These are phyloP conservation scores for Pomacea maculata DNA, from an alignment of 1,140 invertebrate genomes.

Conservation along the genomic window DNA sequence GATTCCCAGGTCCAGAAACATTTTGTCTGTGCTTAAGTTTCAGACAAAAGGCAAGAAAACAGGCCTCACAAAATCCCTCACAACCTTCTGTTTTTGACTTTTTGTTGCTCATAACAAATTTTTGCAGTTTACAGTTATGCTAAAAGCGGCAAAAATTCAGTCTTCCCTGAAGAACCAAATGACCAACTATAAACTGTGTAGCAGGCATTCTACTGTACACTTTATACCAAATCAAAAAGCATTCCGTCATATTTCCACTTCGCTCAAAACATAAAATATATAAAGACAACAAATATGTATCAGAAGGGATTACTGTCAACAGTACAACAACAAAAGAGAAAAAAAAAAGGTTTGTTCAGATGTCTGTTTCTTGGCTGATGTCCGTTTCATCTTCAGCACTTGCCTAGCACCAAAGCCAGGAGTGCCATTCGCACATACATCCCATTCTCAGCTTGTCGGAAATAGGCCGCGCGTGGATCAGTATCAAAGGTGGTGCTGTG, in stretches of 20 bases:
- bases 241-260: not conserved
- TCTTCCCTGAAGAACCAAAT: too few relatives aligned
- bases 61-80: too few relatives aligned
- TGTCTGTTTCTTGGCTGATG: not conserved
- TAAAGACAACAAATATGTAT: not conserved
- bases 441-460: conserved; percentile 96
- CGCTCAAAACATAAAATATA: not conserved
- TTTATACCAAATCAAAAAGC: not conserved
- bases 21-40: too few relatives aligned
- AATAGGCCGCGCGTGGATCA: conserved; percentile 97
- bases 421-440: conserved; percentile 99
- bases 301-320: not conserved
- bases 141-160: too few relatives aligned
- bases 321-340: not conserved
- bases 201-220: not conserved
- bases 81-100: too few relatives aligned
- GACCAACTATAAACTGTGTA: too few relatives aligned
- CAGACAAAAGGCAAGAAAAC: too few relatives aligned
- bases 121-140: too few relatives aligned
- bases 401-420: conserved; percentile 84
- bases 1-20: too few relatives aligned
- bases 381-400: conserved; percentile 32
- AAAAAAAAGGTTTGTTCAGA: not conserved
- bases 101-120: too few relatives aligned
- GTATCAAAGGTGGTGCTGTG: conserved; percentile 84